Conservation (phyloP, 2,113 vertebrate genomes). For the Picathartes gymnocephalus region DNA sequence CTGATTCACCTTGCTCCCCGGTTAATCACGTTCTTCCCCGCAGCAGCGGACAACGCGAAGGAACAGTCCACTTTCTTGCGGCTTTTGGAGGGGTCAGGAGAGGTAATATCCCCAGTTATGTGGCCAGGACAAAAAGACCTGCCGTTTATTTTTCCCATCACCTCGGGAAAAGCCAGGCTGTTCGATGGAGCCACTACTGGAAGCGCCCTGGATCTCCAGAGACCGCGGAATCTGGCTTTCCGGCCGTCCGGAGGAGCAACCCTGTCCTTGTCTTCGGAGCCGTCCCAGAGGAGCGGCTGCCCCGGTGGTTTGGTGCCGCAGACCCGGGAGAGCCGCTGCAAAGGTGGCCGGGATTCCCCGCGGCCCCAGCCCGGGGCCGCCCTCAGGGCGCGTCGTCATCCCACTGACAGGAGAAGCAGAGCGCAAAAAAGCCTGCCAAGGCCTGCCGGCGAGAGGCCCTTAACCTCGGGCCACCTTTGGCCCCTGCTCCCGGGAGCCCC, state of each 20-base stretch:
- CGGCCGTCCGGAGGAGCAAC: not conserved
- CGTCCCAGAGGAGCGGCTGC: not conserved
- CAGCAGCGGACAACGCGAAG: not conserved
- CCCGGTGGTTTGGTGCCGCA: not conserved
- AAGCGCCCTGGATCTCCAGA: not conserved
- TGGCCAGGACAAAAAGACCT: not conserved
- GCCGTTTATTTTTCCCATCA: not conserved
- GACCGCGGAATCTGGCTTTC: not conserved
- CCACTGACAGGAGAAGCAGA: not conserved
- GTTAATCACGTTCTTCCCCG: not conserved
- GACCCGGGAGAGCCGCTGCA: not conserved
- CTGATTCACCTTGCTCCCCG: not conserved
- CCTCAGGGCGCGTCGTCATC: not conserved
- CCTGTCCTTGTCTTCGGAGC: not conserved
- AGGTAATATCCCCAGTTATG: not conserved
- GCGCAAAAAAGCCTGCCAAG: not conserved
- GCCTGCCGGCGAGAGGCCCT: not conserved
- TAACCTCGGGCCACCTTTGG: constrained; percentile 47
- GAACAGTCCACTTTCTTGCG: not conserved
- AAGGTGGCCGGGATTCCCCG: not conserved
- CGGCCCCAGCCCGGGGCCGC: not conserved
- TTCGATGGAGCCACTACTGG: not conserved
- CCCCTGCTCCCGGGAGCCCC: not conserved
- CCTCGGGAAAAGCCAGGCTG: not conserved
- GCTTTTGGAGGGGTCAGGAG: not conserved